phyloP scores from a whole-genome alignment of 2,113 vertebrate species.

The Cariama cristata region DNA sequence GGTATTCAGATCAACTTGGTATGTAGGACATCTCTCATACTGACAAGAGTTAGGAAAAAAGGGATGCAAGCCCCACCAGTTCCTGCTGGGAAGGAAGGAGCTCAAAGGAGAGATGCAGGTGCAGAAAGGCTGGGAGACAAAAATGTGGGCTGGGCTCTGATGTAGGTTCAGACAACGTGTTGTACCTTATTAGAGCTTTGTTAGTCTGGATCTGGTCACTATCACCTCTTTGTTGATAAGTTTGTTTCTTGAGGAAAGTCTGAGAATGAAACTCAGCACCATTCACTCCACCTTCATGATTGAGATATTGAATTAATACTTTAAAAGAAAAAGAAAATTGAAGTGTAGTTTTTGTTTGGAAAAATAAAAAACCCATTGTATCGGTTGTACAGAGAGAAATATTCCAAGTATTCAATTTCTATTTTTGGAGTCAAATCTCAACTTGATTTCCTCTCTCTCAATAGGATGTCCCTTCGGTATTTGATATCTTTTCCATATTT shows the following conservation, averaged over 20 bases:
- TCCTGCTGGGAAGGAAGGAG: background rate
- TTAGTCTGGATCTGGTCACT: background rate
- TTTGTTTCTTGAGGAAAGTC: background rate
- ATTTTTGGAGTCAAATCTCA: background rate
- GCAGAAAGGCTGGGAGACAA: background rate
- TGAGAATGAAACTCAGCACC: background rate
- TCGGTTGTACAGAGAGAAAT: background rate
- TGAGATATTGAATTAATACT: background rate
- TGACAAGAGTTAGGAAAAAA: background rate
- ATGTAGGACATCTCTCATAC: background rate
- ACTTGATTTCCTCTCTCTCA: constrained; percentile 35
- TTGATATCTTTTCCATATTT: background rate
- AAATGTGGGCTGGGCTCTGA: background rate
- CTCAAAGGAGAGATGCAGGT: background rate
- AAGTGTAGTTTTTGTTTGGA: background rate
- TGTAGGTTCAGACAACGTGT: background rate
- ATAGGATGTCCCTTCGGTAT: background rate
- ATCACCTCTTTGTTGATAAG: background rate
- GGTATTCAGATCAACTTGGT: background rate
- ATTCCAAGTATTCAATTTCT: constrained; percentile 33
- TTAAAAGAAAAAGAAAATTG: background rate
- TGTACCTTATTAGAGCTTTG: background rate
- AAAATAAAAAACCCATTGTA: background rate
- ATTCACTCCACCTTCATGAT: background rate
- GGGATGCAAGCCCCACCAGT: background rate